These are phyloP conservation scores for Osmoderma eremita DNA, from an alignment of 2,888 invertebrate species.

Conservation along the genomic window DNA sequence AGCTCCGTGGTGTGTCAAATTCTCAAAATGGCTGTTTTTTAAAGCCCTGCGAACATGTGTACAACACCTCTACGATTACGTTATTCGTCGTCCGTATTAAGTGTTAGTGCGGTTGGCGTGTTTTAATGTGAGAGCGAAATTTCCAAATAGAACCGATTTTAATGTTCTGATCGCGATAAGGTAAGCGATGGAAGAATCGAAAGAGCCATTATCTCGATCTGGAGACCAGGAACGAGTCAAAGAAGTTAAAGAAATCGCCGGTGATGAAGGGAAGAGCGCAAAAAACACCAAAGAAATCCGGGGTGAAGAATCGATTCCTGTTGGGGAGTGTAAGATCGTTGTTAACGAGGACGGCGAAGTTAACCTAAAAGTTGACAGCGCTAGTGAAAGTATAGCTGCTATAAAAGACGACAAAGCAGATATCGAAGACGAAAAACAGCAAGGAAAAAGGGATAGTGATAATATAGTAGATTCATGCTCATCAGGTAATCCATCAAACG, in stretches of 20 bases:
- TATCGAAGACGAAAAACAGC: slow-evolving; percentile 5
- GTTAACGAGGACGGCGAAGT: not conserved
- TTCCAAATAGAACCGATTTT: slow-evolving; percentile 24
- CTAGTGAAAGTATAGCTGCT: not conserved
- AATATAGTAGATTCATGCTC: slow-evolving; percentile 4
- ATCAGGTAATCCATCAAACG: slow-evolving; percentile 5
- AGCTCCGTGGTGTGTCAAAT: not conserved
- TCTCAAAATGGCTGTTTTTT: slow-evolving; percentile 38
- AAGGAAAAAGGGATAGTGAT: not conserved
- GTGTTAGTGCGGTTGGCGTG: not conserved
- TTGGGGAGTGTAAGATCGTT: not conserved
- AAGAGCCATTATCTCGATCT: not conserved
- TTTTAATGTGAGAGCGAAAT: slow-evolving; percentile 15
- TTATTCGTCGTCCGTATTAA: not conserved
- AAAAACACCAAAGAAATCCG: not conserved
- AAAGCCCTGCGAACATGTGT: slow-evolving; percentile 37
- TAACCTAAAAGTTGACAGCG: slow-evolving; percentile 37
- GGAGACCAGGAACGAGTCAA: slow-evolving; percentile 40
- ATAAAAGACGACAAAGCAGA: not conserved
- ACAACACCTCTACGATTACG: not conserved
- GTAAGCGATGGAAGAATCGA: slow-evolving; percentile 17
- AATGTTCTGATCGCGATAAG: slow-evolving; percentile 18
- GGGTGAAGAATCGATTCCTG: not conserved
- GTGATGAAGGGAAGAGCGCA: not conserved
- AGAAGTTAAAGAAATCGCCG: slow-evolving; percentile 10